Evolutionary conservation across 2,113 vertebrate genomes (phyloP).

Genomic region (Campylomormyrus numenius): DNA sequence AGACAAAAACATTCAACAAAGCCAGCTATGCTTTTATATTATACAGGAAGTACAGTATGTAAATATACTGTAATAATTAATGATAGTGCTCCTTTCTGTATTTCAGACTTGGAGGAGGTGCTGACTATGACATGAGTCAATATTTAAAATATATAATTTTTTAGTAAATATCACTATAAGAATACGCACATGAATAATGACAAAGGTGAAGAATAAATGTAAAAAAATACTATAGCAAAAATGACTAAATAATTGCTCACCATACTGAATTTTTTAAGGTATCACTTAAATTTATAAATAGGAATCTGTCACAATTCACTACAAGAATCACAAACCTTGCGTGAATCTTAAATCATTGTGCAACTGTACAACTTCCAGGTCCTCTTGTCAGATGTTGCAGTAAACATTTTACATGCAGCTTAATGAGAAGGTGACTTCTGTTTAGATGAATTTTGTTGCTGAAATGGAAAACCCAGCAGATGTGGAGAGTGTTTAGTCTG

Average conservation of each 20-base stretch:
- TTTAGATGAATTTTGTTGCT: neutral
- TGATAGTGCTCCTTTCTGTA: neutral
- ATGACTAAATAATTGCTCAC: neutral
- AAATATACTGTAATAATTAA: neutral
- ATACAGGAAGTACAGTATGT: neutral
- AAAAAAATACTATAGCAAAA: neutral
- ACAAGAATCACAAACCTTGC: neutral
- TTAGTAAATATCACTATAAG: neutral
- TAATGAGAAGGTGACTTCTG: neutral
- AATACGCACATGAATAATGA: neutral
- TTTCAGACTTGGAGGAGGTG: neutral
- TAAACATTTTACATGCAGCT: neutral
- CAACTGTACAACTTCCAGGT: neutral
- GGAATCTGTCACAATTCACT: neutral
- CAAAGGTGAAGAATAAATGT: neutral
- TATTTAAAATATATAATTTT: neutral
- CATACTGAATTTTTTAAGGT: neutral
- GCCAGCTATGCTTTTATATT: neutral
- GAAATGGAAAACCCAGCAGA: neutral
- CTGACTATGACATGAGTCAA: neutral
- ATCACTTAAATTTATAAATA: neutral
- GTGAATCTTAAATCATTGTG: neutral
- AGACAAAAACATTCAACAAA: neutral
- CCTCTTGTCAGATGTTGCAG: neutral
- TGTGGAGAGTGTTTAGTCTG: neutral